Base-by-base conservation (phyloP, 2,888 invertebrate genomes). In the Pasiphila rectangulata region DNA sequence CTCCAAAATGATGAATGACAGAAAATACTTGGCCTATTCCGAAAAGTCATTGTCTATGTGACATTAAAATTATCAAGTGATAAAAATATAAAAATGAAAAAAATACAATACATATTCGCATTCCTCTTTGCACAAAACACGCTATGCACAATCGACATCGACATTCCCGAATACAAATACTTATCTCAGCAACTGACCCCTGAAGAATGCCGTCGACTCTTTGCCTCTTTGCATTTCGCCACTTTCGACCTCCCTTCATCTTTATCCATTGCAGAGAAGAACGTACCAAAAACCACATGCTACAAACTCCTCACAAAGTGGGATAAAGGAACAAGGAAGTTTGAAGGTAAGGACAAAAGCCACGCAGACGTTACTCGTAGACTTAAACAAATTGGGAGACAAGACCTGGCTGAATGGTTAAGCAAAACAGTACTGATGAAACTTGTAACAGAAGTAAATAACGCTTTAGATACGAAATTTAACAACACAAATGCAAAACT, bases 341-440 rank as follows among this genome's bases (percentile, higher is more conserved):
- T 69, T 48, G 90, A 90, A 70, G 92, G 92, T 1, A 80, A 71
- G 59, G 90, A 90, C 0, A 88, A 90, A 65, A 90, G 90, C 2
- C 92, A 93, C 55, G 90, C 90, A 59, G 63, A 82, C 7, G 57
- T 93, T 6, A 83, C 81, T 34, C 89, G 83, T 29, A 83, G 92
- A 56, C 70, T 93, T 15, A 82, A 90, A 3, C 92, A 92, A 69
- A 76, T 93, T 45, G 90, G 88, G 13, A 89, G 88, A 56, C 50
- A 54, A 0, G 89, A 91, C 51, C 67, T 93, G 38, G 92, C 93
- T 0, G 87, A 91, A 56, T 92, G 92, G 92, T 64, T 93, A 0
- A 90, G 91, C 4, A 83, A 75, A 48, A 84, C 88, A 0, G 89
- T 91, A 0, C 92, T 91, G 62, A 78, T 84, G 25, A 80, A 91